phyloP scores from a whole-genome alignment of 1,140 invertebrate species.

The Anthonomus grandis region DNA sequence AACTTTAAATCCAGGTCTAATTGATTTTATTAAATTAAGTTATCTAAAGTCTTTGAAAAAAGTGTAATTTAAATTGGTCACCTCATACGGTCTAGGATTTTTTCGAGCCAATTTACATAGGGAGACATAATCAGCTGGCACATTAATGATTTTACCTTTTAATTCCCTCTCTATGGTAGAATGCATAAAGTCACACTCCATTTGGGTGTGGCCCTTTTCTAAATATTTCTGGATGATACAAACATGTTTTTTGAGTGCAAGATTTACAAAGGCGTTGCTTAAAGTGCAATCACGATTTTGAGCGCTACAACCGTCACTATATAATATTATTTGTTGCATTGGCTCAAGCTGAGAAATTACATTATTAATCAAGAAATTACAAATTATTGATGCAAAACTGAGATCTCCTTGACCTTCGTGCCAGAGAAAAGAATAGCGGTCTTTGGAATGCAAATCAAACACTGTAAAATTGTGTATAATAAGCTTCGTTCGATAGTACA shows the following conservation, averaged over 20 bases:
- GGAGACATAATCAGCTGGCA: too few relatives aligned
- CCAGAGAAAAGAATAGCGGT: conserved; percentile 21
- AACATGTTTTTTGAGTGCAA: conserved; percentile 16
- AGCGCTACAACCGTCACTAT: conserved; percentile 18
- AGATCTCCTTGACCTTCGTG: conserved; percentile 20
- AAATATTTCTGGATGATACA: conserved; percentile 24
- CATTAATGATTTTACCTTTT: too few relatives aligned
- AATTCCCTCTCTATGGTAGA: conserved; percentile 15
- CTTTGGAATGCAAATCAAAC: conserved; percentile 12
- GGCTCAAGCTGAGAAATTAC: conserved; percentile 5
- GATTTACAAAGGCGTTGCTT: conserved; percentile 22
- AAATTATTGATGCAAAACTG: conserved; percentile 17
- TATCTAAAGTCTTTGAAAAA: too few relatives aligned
- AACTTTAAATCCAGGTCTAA: too few relatives aligned
- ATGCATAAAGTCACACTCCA: conserved; percentile 20
- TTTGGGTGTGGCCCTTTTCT: conserved; percentile 27
- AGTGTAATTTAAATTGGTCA: too few relatives aligned
- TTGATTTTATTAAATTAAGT: too few relatives aligned
- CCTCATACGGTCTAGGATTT: too few relatives aligned
- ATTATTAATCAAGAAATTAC: conserved; percentile 11
- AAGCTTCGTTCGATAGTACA: conserved; percentile 21
- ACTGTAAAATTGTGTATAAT: conserved; percentile 22
- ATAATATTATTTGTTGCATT: conserved; percentile 6
- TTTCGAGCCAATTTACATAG: too few relatives aligned
- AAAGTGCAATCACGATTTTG: conserved; percentile 29